Base-by-base conservation (phyloP, 64 coral and sea anemone species). In the Porites australiensis region DNA sequence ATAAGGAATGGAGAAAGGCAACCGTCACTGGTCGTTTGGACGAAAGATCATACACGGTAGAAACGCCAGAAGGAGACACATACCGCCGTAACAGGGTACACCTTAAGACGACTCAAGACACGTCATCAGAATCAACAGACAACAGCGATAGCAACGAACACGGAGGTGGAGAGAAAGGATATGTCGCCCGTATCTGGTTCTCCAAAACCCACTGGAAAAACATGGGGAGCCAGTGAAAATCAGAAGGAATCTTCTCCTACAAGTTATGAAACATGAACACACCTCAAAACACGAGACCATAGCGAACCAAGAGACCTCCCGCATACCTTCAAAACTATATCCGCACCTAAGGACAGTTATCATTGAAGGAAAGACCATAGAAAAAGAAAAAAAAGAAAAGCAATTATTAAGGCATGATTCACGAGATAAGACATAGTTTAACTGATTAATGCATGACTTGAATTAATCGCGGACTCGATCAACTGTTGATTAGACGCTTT, bases 11-110 rank as follows among this genome's bases (percentile, higher is more conserved):
- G 65, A 13, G 64, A 3, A 83, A 89, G 14, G 92, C 72, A 15
- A 50, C n/a, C 16, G 74, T 93, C 1, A 55, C 23, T 7, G 66
- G 47, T 46, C 3, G 77, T 13, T 54, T 89, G 2, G 92, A 83
- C 20, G 83, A 93, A 51, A 20, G 87, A 53, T 91, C 89, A 8
- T 82, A 81, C n/a, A 43, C 22, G 0, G 44, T 89, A 8, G 78
- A 88, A 46, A 89, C 86, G 2, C 12, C 20, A 1, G 44, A 61
- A 8, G 92, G 92, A 49, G 72, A 18, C 5, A 62, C 20, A 3
- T 76, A 81, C 77, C 9, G 76, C 18, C 82, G 62, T 27, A 89
- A 89, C 53, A 0, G 92, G 66, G 12, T 53, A 10, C 82, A 86
- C 13, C 44, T 86, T 46, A 54, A 27, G 13, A 21, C 61, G 8